Evolutionary conservation across 2,113 vertebrate genomes (phyloP), one percentile per base, ranked within the genome.

Genomic region (Carollia perspicillata): DNA sequence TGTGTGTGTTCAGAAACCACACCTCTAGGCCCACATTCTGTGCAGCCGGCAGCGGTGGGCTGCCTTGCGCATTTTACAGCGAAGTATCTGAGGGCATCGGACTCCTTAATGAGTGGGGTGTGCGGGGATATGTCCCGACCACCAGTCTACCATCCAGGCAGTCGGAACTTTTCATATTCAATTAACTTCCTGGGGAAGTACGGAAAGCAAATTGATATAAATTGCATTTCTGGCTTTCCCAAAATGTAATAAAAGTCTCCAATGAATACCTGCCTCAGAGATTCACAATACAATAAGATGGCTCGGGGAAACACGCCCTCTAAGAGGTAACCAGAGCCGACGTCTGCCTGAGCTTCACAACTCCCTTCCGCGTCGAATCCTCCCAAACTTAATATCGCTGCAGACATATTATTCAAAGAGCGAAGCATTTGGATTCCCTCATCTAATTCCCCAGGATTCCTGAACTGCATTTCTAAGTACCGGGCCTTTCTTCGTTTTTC

Each of bases 201-300:
- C 35, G 18, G 55, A 84, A 95, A 95, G 69, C 37, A 95, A 97
- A 97, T 90, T 72, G 94, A 95, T 93, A 85, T 74, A 89, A 94
- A 93, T 90, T 96, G 66, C 53, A 84, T 92, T 92, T 92, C 71
- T 94, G 83, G 51, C 84, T 95, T 95, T 95, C 81, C 77, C 37
- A 74, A 88, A 96, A 89, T 88, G 42, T 79, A 96, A 97, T 97
- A 88, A 92, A 95, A 85, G 65, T 51, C 47, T 80, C 37, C 94
- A 85, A 94, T 90, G 91, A 95, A 95, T 94, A 81, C 63, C 84
- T 44, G 33, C 75, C 47, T 85, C 47, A 49, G 65, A 97, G 69
- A 94, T 49, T 77, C 65, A 8, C 51, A 85, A 58, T 44, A 44
- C 53, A 93, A 90, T 93, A 80, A 93, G 68, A 30, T 40, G 37